Evolutionary conservation across 1,140 invertebrate species (phyloP).

Genomic region (Drosophila pruinosa): DNA sequence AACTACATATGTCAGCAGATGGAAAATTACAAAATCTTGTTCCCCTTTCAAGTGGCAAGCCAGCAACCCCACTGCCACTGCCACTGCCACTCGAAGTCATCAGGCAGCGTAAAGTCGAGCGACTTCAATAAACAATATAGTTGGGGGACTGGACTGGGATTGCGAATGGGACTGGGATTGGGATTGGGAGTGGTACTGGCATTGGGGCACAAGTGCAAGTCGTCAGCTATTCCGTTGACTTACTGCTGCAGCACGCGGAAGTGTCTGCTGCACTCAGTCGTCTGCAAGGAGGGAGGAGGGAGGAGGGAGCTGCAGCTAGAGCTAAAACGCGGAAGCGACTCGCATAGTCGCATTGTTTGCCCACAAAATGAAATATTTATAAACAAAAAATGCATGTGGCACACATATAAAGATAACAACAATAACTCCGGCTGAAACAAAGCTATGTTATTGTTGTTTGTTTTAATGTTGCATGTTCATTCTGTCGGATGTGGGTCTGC

Average conservation of each 20-base stretch:
- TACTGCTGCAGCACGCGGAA: slow-evolving; percentile 27
- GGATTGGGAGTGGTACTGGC: slow-evolving; percentile 5
- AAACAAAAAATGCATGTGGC: slow-evolving; percentile 67
- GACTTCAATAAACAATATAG: slow-evolving; percentile 61
- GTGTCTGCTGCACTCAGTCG: slow-evolving; percentile 10
- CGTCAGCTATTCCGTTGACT: not conserved
- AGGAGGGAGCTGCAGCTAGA: not conserved
- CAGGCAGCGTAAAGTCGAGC: slow-evolving; percentile 12
- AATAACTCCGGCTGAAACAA: slow-evolving; percentile 37
- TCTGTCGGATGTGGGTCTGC: slow-evolving; percentile 4
- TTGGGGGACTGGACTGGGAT: slow-evolving; percentile 11
- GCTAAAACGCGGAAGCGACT: slow-evolving; percentile 52
- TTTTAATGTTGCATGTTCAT: slow-evolving; percentile 14
- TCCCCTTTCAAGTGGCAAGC: slow-evolving; percentile 36
- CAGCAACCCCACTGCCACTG: not conserved
- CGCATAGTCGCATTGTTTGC: slow-evolving; percentile 56
- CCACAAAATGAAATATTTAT: slow-evolving; percentile 54
- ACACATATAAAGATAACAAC: slow-evolving; percentile 56
- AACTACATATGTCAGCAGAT: slow-evolving; percentile 78
- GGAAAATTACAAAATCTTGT: slow-evolving; percentile 76
- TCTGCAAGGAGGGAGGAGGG: not conserved
- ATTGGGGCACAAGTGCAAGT: slow-evolving; percentile 57
- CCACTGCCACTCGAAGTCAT: slow-evolving; percentile 48
- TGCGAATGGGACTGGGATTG: not conserved
- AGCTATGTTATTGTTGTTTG: not conserved